Percentiles rank a stretch among this genome's conserved stretches.
Evolutionary conservation across 2,797 vertebrate genomes (phyloP).

Genomic region (Chrysocyon brachyurus): DNA sequence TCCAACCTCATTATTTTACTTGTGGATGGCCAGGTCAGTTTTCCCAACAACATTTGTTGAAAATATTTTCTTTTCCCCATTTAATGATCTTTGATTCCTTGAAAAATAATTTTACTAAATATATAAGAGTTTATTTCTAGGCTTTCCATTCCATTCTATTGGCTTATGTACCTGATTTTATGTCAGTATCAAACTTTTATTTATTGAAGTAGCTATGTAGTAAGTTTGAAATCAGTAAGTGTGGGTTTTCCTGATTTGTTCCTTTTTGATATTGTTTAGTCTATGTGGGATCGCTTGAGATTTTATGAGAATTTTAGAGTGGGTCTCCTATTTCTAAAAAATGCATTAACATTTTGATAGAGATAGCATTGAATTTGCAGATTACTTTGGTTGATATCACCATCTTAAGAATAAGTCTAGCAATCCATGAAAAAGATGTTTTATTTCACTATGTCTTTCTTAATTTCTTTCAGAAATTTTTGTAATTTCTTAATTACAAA

Average conservation of each 20-base stretch:
- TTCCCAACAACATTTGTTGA: neutral
- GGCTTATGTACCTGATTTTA: neutral
- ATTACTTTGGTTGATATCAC: too few relatives aligned
- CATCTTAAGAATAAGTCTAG: too few relatives aligned
- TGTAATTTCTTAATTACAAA: too few relatives aligned
- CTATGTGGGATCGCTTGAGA: neutral
- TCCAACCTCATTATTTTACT: neutral
- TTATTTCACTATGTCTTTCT: too few relatives aligned
- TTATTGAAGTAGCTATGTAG: neutral
- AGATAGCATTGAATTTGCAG: too few relatives aligned
- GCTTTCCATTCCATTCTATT: neutral
- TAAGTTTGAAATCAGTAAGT: neutral
- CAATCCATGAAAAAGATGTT: too few relatives aligned
- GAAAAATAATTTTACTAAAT: neutral
- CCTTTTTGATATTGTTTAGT: neutral
- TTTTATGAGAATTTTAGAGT: neutral
- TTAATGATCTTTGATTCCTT: neutral
- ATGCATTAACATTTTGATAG: neutral
- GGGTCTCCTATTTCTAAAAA: neutral
- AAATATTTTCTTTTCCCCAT: neutral
- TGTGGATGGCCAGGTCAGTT: neutral
- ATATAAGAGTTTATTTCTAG: neutral
- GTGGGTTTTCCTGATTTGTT: neutral
- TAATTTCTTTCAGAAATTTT: too few relatives aligned
- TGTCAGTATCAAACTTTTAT: neutral